phyloP scores from a whole-genome alignment of 2,113 vertebrate genomes.

The Helogale parvula region DNA sequence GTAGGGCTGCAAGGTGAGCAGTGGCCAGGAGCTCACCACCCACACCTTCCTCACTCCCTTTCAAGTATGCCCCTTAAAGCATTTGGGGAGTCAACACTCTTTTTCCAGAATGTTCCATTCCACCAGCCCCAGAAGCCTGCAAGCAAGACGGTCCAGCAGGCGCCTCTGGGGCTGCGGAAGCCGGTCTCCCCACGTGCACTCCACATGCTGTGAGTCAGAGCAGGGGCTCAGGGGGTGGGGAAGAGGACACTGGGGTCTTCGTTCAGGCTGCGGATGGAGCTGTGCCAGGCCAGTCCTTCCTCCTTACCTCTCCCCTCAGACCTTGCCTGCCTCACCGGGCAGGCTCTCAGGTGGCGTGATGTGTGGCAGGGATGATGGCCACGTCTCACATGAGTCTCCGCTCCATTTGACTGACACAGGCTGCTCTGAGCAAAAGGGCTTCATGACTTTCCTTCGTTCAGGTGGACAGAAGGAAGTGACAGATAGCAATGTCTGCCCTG shows the following conservation, averaged over 20 bases:
- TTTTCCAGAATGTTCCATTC: constrained; percentile 1
- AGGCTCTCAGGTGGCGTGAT: neutral
- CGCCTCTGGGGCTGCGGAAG: neutral
- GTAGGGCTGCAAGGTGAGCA: neutral
- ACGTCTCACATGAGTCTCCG: neutral
- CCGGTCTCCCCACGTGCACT: fast-evolving
- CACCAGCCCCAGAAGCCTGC: neutral
- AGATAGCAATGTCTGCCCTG: neutral
- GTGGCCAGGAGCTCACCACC: neutral
- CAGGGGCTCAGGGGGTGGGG: fast-evolving
- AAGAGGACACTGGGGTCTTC: too few species aligned
- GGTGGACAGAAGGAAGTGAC: neutral
- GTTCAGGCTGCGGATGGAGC: neutral
- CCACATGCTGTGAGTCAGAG: neutral
- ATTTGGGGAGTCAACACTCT: constrained; percentile 9
- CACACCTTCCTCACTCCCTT: neutral
- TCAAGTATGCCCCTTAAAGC: constrained; percentile 21
- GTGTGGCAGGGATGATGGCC: neutral
- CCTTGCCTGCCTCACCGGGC: neutral
- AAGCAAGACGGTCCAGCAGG: neutral
- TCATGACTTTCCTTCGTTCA: neutral
- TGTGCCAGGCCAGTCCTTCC: too few species aligned
- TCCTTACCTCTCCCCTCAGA: neutral
- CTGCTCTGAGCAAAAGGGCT: neutral
- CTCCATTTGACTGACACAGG: neutral